These are phyloP conservation scores for Psittacula echo DNA, from an alignment of 2,797 vertebrate genomes.

Conservation along the genomic window DNA sequence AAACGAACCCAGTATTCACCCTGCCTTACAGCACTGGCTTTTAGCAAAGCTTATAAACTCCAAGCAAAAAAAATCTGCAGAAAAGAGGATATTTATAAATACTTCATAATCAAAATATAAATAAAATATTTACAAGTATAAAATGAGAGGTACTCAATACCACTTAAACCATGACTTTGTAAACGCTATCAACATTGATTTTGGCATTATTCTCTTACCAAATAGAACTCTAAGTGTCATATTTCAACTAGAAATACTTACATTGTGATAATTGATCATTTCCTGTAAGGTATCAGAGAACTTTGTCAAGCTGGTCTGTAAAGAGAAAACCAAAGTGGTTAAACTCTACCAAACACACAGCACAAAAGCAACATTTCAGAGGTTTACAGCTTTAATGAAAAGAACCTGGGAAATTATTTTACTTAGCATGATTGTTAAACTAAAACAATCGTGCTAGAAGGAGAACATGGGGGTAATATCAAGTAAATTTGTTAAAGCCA, in stretches of 20 bases:
- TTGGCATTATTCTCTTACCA: neutral
- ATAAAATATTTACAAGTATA: neutral
- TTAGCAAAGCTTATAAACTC: neutral
- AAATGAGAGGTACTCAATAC: neutral
- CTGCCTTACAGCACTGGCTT: neutral
- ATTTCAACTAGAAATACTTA: conserved; percentile 74
- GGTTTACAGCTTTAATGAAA: neutral
- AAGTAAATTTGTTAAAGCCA: neutral
- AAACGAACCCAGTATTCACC: neutral
- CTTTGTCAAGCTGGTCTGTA: conserved; percentile 90
- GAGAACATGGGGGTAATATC: neutral
- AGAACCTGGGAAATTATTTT: neutral
- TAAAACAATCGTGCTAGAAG: neutral
- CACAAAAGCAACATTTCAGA: neutral
- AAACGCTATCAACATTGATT: neutral
- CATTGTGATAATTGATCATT: conserved; percentile 98
- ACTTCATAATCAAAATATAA: neutral
- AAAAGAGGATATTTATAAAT: neutral
- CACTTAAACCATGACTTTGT: neutral
- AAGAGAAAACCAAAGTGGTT: conserved; percentile 7
- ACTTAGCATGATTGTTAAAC: neutral
- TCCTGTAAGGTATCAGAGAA: conserved; percentile 97
- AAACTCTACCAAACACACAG: neutral
- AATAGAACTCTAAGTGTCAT: neutral
- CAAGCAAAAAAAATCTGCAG: neutral